Evolutionary conservation across 2,888 invertebrate species (phyloP), one percentile per base, ranked within the genome.

Genomic region (Eupithecia centaureata): DNA sequence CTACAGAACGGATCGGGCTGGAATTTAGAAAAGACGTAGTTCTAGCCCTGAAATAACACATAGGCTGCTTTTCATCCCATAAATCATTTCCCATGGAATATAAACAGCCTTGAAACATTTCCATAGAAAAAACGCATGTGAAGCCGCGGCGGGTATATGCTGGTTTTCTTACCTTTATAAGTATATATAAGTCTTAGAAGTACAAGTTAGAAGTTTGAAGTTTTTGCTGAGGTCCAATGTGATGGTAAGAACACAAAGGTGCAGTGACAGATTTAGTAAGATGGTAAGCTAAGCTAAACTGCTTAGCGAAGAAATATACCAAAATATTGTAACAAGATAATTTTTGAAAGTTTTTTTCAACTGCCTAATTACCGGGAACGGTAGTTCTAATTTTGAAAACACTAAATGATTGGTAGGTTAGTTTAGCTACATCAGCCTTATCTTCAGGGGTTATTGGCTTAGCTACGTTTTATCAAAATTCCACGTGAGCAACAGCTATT

Each of bases 221-320:
- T 42, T n/a, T 38, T 18, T n/a, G 18, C 18, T 18, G 18, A 18
- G 42, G 42, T 18, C n/a, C 15, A 38, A 38, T 42, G 7, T 42
- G 2, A 42, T 42, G n/a, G n/a, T n/a, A n/a, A n/a, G n/a, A n/a
- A n/a, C n/a, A 38, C 5, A 38, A 42, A 42, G 2, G 18, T 42
- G 18, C 18, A 42, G 42, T 18, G 38, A 2, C 25, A 12, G 25
- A 25, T 51, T 25, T 0, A 13, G 13, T 51, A 25, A 25, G 0
- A 25, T n/a, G n/a, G n/a, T n/a, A n/a, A n/a, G n/a, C n/a, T n/a
- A n/a, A n/a, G n/a, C 51, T 13, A 12, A 42, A 72, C 57, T 33
- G 35, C 33, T 59, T 58, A 64, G 60, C 59, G 63, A 60, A 57
- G 67, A 68, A 64, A 64, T 35, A 64, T 61, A 57, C 10, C 0